Conservation (phyloP, 1,140 invertebrate genomes). For the Caenorhabditis latens region DNA sequence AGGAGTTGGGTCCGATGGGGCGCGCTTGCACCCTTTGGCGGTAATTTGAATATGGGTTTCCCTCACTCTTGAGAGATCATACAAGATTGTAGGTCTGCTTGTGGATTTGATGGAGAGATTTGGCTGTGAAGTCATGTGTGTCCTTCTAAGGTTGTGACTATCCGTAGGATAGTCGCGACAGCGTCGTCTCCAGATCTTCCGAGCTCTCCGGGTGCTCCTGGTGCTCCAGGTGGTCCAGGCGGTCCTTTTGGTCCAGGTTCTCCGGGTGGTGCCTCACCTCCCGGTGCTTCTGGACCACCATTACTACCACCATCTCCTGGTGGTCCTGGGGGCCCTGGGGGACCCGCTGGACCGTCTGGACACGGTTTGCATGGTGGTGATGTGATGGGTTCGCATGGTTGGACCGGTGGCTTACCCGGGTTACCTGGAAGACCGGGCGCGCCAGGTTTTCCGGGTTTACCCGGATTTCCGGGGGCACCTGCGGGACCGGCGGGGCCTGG, state of each 20-base stretch:
- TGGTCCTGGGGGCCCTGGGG: constrained; percentile 60
- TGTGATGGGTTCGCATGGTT: constrained; percentile 60
- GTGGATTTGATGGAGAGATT: no score
- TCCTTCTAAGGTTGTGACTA: no score
- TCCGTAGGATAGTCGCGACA: no score
- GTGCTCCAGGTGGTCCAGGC: constrained; percentile 53
- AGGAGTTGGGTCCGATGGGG: no score
- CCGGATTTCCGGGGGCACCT: constrained; percentile 58
- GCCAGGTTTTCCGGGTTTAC: constrained; percentile 59
- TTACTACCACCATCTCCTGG: constrained; percentile 59
- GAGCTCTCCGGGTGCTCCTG: constrained; percentile 55
- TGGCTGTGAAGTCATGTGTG: no score
- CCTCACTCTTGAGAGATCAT: no score
- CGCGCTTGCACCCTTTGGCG: no score
- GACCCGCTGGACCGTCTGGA: constrained; percentile 57
- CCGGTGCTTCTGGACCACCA: constrained; percentile 59
- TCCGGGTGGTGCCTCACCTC: constrained; percentile 56
- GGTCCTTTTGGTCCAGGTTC: constrained; percentile 57
- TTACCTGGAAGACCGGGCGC: constrained; percentile 64
- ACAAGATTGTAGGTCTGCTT: no score
- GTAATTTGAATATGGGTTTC: no score
- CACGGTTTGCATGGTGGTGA: constrained; percentile 59
- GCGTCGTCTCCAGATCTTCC: constrained; percentile 54
- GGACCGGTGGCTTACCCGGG: constrained; percentile 60
- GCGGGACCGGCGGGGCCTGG: constrained; percentile 62